Evolutionary conservation across 2,797 vertebrate genomes (phyloP).

Genomic region (Rhynchotus rufescens): DNA sequence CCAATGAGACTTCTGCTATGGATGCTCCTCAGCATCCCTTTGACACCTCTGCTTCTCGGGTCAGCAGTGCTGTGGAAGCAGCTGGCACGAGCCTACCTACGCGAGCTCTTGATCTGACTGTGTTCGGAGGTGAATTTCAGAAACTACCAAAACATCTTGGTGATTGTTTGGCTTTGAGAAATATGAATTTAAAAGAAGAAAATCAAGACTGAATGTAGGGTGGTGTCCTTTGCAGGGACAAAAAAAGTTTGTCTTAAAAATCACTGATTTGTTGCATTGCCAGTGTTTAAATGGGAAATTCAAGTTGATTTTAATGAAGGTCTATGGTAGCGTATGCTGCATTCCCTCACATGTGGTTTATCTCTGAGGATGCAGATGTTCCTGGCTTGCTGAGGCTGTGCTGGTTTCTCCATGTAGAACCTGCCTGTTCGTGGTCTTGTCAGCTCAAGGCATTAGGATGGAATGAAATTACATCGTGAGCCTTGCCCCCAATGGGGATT

Average conservation of each 20-base stretch:
- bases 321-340: background rate
- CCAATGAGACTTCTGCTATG: background rate
- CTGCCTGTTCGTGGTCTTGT: background rate
- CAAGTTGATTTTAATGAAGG: background rate
- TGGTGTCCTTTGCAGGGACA: too few species aligned
- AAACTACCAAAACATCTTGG: background rate
- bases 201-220: background rate
- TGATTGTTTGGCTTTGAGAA: slow-evolving; percentile 28
- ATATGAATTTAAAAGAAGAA: background rate
- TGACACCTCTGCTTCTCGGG: background rate
- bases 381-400: background rate
- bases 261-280: background rate
- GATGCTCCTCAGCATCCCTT: background rate
- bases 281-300: background rate
- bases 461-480: slow-evolving; percentile 31
- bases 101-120: background rate
- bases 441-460: background rate
- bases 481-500: slow-evolving; percentile 37
- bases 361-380: background rate
- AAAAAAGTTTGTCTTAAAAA: background rate
- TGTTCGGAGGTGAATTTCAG: background rate
- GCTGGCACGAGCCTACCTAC: background rate
- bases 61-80: background rate
- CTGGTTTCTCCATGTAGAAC: background rate
- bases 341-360: background rate